Percentiles rank a stretch among this genome's conserved stretches.
These are phyloP conservation scores for Pyrocephalus nanus DNA, from an alignment of 2,797 vertebrate species.

Conservation along the genomic window DNA sequence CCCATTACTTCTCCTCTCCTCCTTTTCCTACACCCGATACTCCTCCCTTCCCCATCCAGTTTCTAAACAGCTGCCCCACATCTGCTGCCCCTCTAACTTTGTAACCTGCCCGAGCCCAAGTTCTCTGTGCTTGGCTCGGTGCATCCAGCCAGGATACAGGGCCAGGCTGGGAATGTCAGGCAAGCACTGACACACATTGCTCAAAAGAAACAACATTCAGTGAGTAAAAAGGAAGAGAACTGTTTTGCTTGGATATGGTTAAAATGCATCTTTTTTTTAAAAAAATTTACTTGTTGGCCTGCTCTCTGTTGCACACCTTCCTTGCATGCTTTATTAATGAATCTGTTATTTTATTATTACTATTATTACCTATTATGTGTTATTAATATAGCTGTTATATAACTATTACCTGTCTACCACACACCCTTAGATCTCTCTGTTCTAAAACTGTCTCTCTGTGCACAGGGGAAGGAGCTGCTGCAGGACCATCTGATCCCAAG, in stretches of 20 bases:
- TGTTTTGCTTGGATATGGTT: neutral
- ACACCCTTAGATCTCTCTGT: neutral
- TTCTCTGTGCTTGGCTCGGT: neutral
- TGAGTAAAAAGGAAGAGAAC: neutral
- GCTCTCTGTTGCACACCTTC: neutral
- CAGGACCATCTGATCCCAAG: constrained; percentile 5
- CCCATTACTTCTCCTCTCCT: neutral
- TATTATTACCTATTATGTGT: neutral
- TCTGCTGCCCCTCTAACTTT: too few relatives aligned
- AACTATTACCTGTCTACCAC: neutral
- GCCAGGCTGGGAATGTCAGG: neutral
- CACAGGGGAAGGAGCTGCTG: neutral
- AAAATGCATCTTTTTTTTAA: neutral
- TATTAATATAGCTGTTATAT: neutral
- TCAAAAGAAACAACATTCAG: neutral
- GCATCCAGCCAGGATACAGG: neutral
- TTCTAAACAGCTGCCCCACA: neutral
- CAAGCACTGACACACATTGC: neutral
- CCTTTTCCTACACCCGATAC: neutral
- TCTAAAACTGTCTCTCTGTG: neutral
- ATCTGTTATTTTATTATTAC: neutral
- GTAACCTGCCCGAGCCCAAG: neutral
- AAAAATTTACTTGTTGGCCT: neutral
- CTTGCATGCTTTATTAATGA: neutral
- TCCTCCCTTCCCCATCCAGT: neutral